phyloP scores from a whole-genome alignment of 1,140 invertebrate species.

The Scaptomyza montana region DNA sequence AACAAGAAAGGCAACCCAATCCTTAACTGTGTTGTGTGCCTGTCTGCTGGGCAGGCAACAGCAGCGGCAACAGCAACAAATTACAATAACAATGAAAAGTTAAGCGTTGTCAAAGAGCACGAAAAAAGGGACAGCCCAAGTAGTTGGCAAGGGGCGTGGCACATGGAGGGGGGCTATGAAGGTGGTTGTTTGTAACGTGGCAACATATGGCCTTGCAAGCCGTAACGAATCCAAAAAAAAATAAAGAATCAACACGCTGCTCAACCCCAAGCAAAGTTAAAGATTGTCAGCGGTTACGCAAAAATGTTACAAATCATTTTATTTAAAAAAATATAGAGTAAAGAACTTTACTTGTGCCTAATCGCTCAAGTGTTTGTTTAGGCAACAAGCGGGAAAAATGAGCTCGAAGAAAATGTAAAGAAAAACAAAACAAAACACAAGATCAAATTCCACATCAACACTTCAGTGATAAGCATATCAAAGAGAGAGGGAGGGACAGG shows the following conservation, averaged over 20 bases:
- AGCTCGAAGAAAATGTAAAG: slow-evolving; percentile 16
- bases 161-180: not conserved
- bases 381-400: slow-evolving; percentile 26
- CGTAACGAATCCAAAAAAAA: slow-evolving; percentile 24
- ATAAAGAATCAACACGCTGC: not conserved
- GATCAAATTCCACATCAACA: slow-evolving; percentile 80
- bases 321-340: slow-evolving; percentile 18
- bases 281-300: slow-evolving; percentile 62
- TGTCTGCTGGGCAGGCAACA: slow-evolving; percentile 33
- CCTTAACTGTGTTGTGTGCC: not conserved
- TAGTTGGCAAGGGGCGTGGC: slow-evolving; percentile 32
- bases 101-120: slow-evolving; percentile 60
- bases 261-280: slow-evolving; percentile 50
- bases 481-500: not conserved
- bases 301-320: slow-evolving; percentile 51
- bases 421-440: slow-evolving; percentile 40
- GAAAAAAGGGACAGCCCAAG: slow-evolving; percentile 70
- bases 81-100: slow-evolving; percentile 82
- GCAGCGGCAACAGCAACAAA: slow-evolving; percentile 47
- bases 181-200: slow-evolving; percentile 25
- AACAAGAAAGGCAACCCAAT: slow-evolving; percentile 4
- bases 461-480: slow-evolving; percentile 45
- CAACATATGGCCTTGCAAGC: slow-evolving; percentile 65
- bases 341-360: slow-evolving; percentile 35
- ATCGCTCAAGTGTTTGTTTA: slow-evolving; percentile 72